phyloP scores from a whole-genome alignment of 2,797 vertebrate genomes.

The Garrulus glandarius region DNA sequence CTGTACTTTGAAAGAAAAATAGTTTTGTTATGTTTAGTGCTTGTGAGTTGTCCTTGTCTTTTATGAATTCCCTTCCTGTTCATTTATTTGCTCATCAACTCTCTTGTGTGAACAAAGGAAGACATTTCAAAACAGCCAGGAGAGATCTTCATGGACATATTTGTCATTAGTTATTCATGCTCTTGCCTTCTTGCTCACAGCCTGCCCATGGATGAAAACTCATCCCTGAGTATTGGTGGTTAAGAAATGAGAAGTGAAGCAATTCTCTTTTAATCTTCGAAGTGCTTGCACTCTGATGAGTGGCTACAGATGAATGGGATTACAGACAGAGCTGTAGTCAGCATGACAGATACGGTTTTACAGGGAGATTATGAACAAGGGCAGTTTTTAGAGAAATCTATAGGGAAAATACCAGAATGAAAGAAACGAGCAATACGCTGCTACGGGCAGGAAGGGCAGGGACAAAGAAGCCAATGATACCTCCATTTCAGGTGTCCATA shows the following conservation, averaged over 20 bases:
- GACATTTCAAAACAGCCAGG: neutral
- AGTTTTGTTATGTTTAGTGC: neutral
- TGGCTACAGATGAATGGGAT: neutral
- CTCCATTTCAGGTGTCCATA: neutral
- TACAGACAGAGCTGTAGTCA: neutral
- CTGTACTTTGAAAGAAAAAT: neutral
- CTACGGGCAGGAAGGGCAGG: neutral
- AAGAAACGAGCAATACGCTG: neutral
- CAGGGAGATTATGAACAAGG: neutral
- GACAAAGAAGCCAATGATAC: neutral
- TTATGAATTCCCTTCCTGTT: neutral
- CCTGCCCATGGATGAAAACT: neutral
- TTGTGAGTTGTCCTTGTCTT: neutral
- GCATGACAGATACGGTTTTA: neutral
- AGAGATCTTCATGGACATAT: neutral
- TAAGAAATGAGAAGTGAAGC: conserved; percentile 24
- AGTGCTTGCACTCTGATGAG: conserved; percentile 7
- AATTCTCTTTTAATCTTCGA: conserved; percentile 33
- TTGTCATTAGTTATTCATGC: conserved; percentile 42
- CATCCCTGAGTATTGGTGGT: neutral
- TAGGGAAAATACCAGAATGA: neutral
- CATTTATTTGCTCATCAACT: neutral
- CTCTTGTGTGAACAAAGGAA: neutral
- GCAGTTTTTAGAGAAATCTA: neutral
- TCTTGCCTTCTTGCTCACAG: neutral